These are phyloP conservation scores for Eueremaeus valkanovi DNA, from an alignment of 2,888 invertebrate species.

Conservation along the genomic window DNA sequence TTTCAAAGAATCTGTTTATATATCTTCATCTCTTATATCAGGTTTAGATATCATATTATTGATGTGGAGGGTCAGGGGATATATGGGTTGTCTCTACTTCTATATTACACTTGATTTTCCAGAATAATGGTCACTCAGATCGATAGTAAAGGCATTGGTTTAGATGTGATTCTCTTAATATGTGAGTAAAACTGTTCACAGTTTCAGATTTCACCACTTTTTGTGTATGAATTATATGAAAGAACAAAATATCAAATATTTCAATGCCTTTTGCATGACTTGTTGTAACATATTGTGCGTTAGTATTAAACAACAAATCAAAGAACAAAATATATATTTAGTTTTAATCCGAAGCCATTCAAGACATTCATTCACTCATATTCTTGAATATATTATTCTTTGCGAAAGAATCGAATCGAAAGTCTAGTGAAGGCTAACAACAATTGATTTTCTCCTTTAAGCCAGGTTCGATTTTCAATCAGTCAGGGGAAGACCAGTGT, in stretches of 20 bases:
- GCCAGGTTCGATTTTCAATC: no score
- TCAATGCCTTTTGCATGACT: neutral
- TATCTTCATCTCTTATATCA: neutral
- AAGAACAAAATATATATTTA: no score
- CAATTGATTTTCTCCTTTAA: no score
- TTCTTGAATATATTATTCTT: no score
- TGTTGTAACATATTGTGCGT: neutral
- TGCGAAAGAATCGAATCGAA: no score
- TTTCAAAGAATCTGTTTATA: no score
- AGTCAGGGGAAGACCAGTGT: no score
- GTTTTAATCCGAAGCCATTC: no score
- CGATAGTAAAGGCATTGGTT: neutral
- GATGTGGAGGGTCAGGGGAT: neutral
- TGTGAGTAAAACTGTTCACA: neutral
- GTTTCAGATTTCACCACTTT: neutral
- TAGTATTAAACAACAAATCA: no score
- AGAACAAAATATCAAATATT: neutral
- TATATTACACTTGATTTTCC: neutral
- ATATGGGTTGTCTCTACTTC: neutral
- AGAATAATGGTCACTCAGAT: neutral
- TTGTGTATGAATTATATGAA: neutral
- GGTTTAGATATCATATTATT: neutral
- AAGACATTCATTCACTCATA: no score
- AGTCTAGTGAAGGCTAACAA: no score
- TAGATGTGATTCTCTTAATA: neutral